A percentile compares a stretch with the other conserved stretches of the same genome.
phyloP scores from a whole-genome alignment of 2,888 invertebrate genomes.

The Drosophila paramelanica region DNA sequence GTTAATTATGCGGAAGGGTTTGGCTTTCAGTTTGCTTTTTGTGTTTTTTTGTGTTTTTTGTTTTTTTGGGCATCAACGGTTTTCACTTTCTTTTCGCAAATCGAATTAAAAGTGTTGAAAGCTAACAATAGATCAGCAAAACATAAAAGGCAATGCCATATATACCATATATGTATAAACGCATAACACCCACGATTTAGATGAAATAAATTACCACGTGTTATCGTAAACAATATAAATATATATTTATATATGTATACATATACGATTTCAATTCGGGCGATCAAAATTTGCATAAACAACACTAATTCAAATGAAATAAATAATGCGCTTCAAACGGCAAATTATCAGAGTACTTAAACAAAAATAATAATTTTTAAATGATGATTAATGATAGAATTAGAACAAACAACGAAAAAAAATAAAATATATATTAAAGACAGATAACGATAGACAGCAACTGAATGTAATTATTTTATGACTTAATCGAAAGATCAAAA shows the following conservation, averaged over 20 bases:
- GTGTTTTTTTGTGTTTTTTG: slow-evolving; percentile 1
- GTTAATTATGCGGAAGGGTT: slow-evolving; percentile 18
- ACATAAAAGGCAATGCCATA: background rate
- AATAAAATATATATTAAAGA: no score
- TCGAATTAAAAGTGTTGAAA: slow-evolving; percentile 44
- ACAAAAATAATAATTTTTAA: no score
- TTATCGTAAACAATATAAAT: background rate
- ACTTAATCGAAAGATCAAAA: no score
- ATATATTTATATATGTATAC: no score
- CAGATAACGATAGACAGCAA: no score
- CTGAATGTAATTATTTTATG: no score
- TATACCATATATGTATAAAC: background rate
- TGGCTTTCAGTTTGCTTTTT: slow-evolving; percentile 6
- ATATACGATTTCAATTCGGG: no score
- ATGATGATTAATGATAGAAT: no score
- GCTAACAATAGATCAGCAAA: slow-evolving; percentile 35
- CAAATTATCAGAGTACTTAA: background rate
- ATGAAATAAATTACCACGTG: slow-evolving; percentile 8
- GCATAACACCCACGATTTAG: background rate
- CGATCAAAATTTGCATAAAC: background rate
- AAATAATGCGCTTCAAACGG: background rate
- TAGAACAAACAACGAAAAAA: no score
- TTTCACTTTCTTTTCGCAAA: slow-evolving; percentile 50
- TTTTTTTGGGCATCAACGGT: slow-evolving; percentile 10
- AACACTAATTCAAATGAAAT: background rate